phyloP scores from a whole-genome alignment of 2,797 vertebrate genomes.

The Aldrovandia affinis region DNA sequence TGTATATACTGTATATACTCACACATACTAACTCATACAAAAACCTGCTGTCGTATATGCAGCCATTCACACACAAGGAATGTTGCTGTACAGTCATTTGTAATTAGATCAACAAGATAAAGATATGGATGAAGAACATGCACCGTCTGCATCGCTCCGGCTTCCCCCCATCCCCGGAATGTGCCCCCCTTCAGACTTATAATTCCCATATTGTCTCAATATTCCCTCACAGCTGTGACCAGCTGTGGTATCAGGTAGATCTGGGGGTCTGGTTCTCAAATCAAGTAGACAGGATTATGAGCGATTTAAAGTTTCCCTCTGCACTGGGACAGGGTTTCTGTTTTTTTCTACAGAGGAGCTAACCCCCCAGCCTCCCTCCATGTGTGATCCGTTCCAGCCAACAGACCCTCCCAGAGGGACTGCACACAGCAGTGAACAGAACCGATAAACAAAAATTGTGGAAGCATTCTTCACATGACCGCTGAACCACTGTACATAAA shows the following conservation, averaged over 20 bases:
- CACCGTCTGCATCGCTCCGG: neutral
- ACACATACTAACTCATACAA: neutral
- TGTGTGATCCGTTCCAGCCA: neutral
- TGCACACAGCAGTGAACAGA: neutral
- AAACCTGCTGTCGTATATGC: neutral
- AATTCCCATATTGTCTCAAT: slow-evolving; percentile 20
- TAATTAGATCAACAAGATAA: neutral
- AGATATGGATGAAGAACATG: slow-evolving; percentile 7
- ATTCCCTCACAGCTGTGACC: neutral
- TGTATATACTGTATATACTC: no score
- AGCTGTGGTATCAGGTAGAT: neutral
- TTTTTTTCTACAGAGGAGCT: neutral
- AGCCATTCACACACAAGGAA: neutral
- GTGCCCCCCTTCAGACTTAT: neutral
- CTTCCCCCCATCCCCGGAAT: neutral
- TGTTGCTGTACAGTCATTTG: neutral
- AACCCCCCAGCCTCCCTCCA: neutral
- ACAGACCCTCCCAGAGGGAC: neutral
- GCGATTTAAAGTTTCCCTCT: neutral
- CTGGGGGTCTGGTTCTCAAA: neutral
- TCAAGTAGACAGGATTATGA: neutral
- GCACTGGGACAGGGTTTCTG: neutral
- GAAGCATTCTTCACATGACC: slow-evolving; percentile 7
- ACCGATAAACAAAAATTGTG: neutral
- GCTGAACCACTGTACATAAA: neutral